A percentile compares a stretch with the other conserved stretches of the same genome.
Conservation (phyloP, 2,888 invertebrate species). For the Panopea generosa region DNA sequence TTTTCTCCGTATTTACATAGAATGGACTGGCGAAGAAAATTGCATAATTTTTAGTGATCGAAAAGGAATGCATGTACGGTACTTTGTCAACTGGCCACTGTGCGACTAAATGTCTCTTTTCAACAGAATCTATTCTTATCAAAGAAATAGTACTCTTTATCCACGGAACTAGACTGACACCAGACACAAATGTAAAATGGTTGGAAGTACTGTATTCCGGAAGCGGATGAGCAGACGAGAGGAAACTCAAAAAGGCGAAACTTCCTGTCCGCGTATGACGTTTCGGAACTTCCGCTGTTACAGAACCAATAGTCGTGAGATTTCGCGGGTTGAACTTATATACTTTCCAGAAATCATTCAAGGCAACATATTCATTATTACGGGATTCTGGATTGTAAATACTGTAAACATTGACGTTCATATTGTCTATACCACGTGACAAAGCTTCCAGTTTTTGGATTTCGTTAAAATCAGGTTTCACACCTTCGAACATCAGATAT, state of each 20-base stretch:
- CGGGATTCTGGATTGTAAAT: constrained; percentile 46
- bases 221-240: constrained; percentile 82
- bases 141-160: constrained; percentile 71
- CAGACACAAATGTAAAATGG: constrained; percentile 77
- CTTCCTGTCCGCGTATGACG: constrained; percentile 11
- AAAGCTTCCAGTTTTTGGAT: constrained; percentile 72
- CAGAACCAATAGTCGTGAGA: constrained; percentile 35
- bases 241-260: constrained; percentile 70
- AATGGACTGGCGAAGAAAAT: constrained; percentile 80
- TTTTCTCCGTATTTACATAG: constrained; percentile 75
- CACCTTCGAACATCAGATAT: constrained; percentile 78
- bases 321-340: constrained; percentile 70
- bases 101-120: constrained; percentile 72
- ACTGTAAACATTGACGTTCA: constrained; percentile 80
- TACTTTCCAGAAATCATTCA: constrained; percentile 81
- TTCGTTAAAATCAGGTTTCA: constrained; percentile 73
- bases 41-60: constrained; percentile 75
- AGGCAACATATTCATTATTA: constrained; percentile 66
- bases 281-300: constrained; percentile 54
- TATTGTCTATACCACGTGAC: constrained; percentile 80
- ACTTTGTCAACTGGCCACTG: constrained; percentile 73
- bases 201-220: constrained; percentile 74
- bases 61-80: constrained; percentile 83
- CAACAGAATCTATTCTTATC: constrained; percentile 71
- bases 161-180: constrained; percentile 73